Conservation (phyloP, 2,797 vertebrate genomes). For the Semotilus atromaculatus region DNA sequence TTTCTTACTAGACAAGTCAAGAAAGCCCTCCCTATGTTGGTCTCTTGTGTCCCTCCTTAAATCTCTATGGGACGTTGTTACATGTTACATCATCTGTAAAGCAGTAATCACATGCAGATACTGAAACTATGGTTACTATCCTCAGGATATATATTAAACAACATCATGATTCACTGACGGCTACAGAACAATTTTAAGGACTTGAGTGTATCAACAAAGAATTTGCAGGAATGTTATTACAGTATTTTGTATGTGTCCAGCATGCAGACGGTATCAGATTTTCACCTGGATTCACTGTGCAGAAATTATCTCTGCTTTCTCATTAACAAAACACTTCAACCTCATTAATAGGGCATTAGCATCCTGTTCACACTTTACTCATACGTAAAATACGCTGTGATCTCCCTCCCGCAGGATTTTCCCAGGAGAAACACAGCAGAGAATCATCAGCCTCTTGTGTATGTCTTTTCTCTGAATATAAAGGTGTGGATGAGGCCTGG, state of each 20-base stretch:
- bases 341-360: conserved; percentile 64
- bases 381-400: conserved; percentile 17
- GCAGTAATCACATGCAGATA: neutral
- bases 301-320: conserved; percentile 1
- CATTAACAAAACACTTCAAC: conserved; percentile 56
- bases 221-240: neutral
- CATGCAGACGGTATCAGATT: conserved; percentile 8
- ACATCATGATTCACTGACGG: neutral
- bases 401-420: neutral
- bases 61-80: neutral
- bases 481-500: neutral
- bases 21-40: neutral
- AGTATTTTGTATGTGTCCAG: neutral
- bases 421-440: neutral
- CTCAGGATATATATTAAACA: neutral
- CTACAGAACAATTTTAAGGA: neutral
- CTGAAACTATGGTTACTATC: neutral
- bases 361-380: conserved; percentile 53
- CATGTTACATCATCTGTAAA: neutral
- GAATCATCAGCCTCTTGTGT: neutral
- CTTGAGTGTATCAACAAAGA: neutral
- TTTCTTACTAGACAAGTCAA: neutral
- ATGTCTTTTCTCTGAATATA: conserved; percentile 13
- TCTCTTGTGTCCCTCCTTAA: neutral
- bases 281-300: neutral